Conservation (phyloP, 2,888 invertebrate species). For the Pollenia angustigena region DNA sequence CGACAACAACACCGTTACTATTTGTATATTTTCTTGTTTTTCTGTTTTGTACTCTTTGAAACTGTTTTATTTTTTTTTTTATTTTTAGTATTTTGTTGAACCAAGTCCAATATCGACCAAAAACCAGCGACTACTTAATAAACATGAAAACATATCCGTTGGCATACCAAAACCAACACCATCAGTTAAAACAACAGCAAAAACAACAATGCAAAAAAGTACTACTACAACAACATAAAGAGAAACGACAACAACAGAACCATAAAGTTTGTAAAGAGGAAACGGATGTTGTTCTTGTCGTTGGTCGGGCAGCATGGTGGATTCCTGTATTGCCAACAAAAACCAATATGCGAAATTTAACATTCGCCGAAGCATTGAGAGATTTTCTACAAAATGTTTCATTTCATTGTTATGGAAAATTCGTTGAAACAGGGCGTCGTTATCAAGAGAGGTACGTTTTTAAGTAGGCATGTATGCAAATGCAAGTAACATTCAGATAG, state of each 20-base stretch:
- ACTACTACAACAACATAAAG: constrained; percentile 28
- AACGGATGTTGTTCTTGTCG: constrained; percentile 75
- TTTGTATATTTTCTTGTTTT: constrained; percentile 48
- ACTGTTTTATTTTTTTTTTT: constrained; percentile 36
- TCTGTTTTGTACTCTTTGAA: constrained; percentile 35
- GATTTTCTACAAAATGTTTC: constrained; percentile 82
- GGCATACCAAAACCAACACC: constrained; percentile 66
- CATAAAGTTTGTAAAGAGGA: constrained; percentile 58
- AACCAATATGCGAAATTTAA: constrained; percentile 75
- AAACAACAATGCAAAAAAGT: constrained; percentile 42
- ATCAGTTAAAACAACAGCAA: constrained; percentile 59
- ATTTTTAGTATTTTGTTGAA: constrained; percentile 45
- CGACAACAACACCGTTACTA: constrained; percentile 42
- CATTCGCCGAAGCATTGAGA: constrained; percentile 79
- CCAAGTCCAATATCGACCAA: constrained; percentile 69
- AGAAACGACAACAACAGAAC: constrained; percentile 24
- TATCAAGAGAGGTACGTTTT: constrained; percentile 78
- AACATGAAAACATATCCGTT: constrained; percentile 73
- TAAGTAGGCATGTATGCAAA: constrained; percentile 13
- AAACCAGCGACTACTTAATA: constrained; percentile 71
- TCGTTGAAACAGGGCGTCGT: constrained; percentile 79
- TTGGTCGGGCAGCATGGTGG: constrained; percentile 81
- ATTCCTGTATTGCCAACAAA: constrained; percentile 74
- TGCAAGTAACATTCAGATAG: constrained; percentile 12
- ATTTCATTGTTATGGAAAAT: constrained; percentile 82